phyloP scores from a whole-genome alignment of 1,140 invertebrate genomes.

The Wasmannia auropunctata region DNA sequence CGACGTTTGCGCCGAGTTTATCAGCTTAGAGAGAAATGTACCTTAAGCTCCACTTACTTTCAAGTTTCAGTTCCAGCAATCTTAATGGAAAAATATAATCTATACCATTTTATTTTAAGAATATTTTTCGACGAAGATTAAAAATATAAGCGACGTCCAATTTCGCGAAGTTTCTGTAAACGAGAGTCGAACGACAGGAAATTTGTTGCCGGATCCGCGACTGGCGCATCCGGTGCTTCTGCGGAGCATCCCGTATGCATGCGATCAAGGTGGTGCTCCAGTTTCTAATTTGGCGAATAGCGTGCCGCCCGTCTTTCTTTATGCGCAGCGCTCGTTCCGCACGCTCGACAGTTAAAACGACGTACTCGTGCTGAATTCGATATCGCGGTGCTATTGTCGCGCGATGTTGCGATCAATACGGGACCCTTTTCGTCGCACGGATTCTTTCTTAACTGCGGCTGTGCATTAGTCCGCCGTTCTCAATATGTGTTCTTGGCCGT shows the following conservation, averaged over 20 bases:
- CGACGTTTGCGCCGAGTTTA: background rate
- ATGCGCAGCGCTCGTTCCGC: background rate
- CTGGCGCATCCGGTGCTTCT: conserved; percentile 13
- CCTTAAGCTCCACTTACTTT: background rate
- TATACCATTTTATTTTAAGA: background rate
- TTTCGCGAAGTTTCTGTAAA: background rate
- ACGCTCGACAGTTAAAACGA: conserved; percentile 39
- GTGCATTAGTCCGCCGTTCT: conserved; percentile 13
- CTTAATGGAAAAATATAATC: background rate
- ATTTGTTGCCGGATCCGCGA: background rate
- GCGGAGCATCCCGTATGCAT: background rate
- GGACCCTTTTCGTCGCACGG: conserved; percentile 5
- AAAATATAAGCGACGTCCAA: background rate
- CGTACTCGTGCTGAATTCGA: conserved; percentile 44
- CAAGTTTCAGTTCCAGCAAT: background rate
- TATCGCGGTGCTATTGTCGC: conserved; percentile 36
- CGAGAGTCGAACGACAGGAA: background rate
- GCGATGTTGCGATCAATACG: conserved; percentile 58
- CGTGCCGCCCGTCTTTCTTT: conserved; percentile 18
- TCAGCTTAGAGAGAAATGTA: background rate
- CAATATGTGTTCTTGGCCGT: conserved; percentile 12
- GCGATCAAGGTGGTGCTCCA: conserved; percentile 44
- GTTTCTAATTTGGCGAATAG: conserved; percentile 59
- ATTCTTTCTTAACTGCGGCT: conserved; percentile 18
- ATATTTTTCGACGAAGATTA: background rate